phyloP scores from a whole-genome alignment of 2,797 vertebrate species.

The Fringilla coelebs region DNA sequence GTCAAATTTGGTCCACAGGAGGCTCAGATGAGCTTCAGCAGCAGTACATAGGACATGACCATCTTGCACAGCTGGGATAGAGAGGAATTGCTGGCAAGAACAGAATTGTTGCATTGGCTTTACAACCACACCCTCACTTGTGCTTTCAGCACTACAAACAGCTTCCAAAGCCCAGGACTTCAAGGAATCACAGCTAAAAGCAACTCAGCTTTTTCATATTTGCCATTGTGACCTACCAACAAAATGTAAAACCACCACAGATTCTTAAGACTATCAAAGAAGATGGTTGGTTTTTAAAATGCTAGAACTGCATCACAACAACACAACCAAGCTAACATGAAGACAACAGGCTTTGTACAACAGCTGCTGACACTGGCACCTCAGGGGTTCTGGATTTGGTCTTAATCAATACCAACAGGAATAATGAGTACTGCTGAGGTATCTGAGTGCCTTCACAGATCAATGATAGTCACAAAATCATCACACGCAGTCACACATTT shows the following conservation, averaged over 20 bases:
- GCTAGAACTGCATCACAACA: not conserved
- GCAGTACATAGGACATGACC: not conserved
- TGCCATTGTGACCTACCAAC: not conserved
- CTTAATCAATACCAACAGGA: not conserved
- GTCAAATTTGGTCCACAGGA: not conserved
- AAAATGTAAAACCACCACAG: not conserved
- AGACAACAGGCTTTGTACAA: not conserved
- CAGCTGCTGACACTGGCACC: not conserved
- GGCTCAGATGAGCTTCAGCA: not conserved
- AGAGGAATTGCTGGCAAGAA: not conserved
- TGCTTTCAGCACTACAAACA: not conserved
- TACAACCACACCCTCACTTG: not conserved
- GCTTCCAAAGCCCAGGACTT: not conserved
- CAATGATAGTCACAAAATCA: rapidly evolving
- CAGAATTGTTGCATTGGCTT: rapidly evolving
- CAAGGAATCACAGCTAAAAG: not conserved
- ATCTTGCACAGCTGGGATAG: not conserved
- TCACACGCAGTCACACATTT: rapidly evolving
- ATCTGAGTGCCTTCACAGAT: not conserved
- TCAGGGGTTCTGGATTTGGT: not conserved
- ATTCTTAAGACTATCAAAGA: not conserved
- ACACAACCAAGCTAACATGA: not conserved
- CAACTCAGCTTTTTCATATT: not conserved
- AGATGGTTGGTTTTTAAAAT: not conserved
- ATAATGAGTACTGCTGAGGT: not conserved